Evolutionary conservation across 1,140 invertebrate species (phyloP).

Genomic region (Caenorhabditis tropicalis): DNA sequence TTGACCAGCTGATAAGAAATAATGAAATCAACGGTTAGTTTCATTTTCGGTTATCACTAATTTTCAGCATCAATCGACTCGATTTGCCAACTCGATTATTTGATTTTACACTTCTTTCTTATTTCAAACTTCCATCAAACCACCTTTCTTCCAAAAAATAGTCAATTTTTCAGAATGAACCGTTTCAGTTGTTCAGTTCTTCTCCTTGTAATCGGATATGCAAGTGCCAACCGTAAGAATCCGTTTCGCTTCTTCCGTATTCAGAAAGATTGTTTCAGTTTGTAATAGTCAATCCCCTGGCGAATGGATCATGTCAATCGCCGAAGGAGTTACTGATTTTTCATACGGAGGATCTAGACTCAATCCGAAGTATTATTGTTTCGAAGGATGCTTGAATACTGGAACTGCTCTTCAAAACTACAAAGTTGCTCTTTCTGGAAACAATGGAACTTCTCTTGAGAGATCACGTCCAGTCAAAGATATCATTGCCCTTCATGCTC

Average conservation of each 20-base stretch:
- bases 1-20: conserved; percentile 13
- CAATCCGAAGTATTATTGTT: conserved; percentile 45
- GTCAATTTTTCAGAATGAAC: not conserved
- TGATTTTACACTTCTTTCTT: not conserved
- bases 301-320: conserved; percentile 18
- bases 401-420: conserved; percentile 44
- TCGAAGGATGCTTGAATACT: conserved; percentile 50
- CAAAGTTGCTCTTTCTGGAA: conserved; percentile 26
- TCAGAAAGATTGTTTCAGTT: conserved; percentile 2
- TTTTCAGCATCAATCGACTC: conserved; percentile 22
- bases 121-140: not conserved
- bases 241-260: not conserved
- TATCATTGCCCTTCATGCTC: not conserved
- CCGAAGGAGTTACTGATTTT: conserved; percentile 47
- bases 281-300: conserved; percentile 15
- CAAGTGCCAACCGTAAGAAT: not conserved
- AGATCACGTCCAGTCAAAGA: not conserved
- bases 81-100: conserved; percentile 33
- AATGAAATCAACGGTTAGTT: conserved; percentile 34
- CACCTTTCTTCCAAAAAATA: not conserved
- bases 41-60: conserved; percentile 36
- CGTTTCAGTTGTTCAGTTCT: conserved; percentile 18
- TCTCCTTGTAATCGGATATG: not conserved
- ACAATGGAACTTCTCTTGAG: not conserved
- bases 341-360: conserved; percentile 23